A percentile compares a stretch with the other conserved stretches of the same genome.
phyloP scores from a whole-genome alignment of 2,113 vertebrate genomes.

The Macquaria australasica region DNA sequence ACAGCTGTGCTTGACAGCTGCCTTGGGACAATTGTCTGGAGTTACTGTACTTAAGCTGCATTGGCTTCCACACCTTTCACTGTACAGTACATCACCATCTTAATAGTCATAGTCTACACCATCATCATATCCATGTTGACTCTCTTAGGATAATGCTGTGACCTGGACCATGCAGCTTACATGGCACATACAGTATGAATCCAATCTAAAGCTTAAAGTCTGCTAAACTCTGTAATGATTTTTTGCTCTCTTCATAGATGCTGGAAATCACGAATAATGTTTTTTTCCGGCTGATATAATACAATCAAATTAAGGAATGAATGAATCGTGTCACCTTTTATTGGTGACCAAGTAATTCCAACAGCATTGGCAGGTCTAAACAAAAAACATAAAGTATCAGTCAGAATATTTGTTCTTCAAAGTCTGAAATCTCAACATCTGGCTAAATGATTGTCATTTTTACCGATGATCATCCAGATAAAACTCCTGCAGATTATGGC shows the following conservation, averaged over 20 bases:
- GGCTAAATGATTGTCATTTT: constrained; percentile 20
- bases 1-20: constrained; percentile 14
- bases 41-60: constrained; percentile 20
- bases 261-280: neutral
- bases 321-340: neutral
- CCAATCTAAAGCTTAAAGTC: neutral
- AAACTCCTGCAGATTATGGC: constrained; percentile 4
- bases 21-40: neutral
- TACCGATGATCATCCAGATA: neutral
- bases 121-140: neutral
- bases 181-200: neutral
- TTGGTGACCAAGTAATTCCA: neutral
- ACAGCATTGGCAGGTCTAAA: neutral
- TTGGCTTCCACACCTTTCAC: neutral
- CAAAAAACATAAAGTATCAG: neutral
- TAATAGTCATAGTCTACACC: neutral
- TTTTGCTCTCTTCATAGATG: neutral
- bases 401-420: neutral
- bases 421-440: constrained; percentile 25
- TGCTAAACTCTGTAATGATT: neutral
- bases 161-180: neutral
- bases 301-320: neutral
- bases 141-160: neutral
- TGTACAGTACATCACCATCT: neutral
- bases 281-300: neutral